phyloP scores from a whole-genome alignment of 2,888 invertebrate species.

The Drosophila lacicola region DNA sequence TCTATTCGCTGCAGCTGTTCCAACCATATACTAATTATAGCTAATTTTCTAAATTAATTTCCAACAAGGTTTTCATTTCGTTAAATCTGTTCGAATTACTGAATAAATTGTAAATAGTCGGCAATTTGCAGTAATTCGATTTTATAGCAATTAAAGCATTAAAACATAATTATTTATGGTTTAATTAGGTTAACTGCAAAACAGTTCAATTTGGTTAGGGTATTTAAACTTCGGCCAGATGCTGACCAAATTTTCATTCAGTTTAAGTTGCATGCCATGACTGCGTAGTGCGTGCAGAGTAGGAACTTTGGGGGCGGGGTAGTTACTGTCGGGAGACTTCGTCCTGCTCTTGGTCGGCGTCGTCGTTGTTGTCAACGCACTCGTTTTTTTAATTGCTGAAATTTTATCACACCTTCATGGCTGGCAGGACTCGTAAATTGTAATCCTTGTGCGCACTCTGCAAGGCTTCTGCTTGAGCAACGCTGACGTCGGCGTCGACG shows the following conservation, averaged over 20 bases:
- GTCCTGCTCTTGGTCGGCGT: conserved; percentile 53
- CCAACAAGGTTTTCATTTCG: too few species aligned
- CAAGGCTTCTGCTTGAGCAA: conserved; percentile 47
- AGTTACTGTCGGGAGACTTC: conserved; percentile 35
- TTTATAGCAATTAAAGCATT: neutral
- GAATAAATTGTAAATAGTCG: neutral
- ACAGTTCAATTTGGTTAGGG: conserved; percentile 17
- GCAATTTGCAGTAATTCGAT: neutral
- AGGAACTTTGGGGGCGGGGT: neutral
- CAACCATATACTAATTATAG: too few species aligned
- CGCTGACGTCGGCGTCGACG: conserved; percentile 50
- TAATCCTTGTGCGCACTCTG: conserved; percentile 71
- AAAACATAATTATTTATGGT: neutral
- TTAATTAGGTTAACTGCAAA: too few species aligned
- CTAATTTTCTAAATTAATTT: too few species aligned
- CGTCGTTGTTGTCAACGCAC: conserved; percentile 76
- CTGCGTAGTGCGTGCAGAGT: conserved; percentile 39
- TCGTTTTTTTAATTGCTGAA: conserved; percentile 80
- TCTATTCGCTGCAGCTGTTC: too few species aligned
- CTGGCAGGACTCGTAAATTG: conserved; percentile 80
- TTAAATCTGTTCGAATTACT: too few species aligned
- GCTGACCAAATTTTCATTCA: conserved; percentile 39
- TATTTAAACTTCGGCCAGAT: conserved; percentile 26
- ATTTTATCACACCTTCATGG: conserved; percentile 81
- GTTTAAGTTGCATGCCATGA: conserved; percentile 70